Conservation (phyloP, 1,140 invertebrate genomes). For the Cotesia vestalis region DNA sequence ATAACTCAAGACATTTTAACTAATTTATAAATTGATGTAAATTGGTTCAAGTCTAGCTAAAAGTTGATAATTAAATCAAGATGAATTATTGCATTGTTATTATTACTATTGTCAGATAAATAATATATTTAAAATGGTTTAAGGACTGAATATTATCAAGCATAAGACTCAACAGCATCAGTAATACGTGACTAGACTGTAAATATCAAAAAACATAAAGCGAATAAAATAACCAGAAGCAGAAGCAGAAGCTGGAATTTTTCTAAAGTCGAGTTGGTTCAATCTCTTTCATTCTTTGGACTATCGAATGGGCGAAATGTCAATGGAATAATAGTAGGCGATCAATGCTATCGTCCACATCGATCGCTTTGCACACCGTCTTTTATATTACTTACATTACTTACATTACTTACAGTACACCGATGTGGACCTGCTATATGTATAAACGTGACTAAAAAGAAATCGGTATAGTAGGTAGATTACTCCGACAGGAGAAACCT, state of each 20-base stretch:
- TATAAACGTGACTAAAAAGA: background rate
- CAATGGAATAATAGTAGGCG: slow-evolving; percentile 12
- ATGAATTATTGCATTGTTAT: no score
- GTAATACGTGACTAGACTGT: slow-evolving; percentile 22
- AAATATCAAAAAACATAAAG: slow-evolving; percentile 5
- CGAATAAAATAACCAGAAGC: slow-evolving; percentile 18
- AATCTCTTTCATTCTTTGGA: slow-evolving; percentile 32
- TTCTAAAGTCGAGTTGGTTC: slow-evolving; percentile 10
- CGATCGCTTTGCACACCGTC: slow-evolving; percentile 11
- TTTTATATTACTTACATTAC: background rate
- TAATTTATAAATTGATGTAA: no score
- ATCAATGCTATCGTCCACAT: slow-evolving; percentile 22
- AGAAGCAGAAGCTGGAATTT: background rate
- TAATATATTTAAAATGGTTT: slow-evolving; percentile 1
- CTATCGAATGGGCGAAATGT: slow-evolving; percentile 23
- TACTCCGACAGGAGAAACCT: background rate
- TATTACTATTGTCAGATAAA: no score
- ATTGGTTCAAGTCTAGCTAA: no score
- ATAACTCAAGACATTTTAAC: no score
- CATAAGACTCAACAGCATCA: slow-evolving; percentile 5
- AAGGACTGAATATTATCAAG: slow-evolving; percentile 21
- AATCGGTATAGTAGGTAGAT: background rate
- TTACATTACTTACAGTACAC: background rate
- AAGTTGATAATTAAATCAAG: no score
- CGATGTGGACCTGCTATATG: background rate